These are phyloP conservation scores for Stramonita haemastoma DNA, from an alignment of 2,888 invertebrate genomes.

Conservation along the genomic window DNA sequence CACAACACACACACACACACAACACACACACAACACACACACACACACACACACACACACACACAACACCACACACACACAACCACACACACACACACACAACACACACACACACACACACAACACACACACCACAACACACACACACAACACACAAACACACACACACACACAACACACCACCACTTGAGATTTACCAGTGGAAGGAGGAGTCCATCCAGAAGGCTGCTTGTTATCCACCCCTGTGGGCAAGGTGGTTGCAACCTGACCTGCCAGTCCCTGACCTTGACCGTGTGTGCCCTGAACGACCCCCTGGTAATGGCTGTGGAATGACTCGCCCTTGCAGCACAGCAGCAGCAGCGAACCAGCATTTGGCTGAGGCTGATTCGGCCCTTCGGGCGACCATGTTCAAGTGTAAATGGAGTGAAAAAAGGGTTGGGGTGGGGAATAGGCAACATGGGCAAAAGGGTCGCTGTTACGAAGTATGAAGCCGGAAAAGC, in stretches of 20 bases:
- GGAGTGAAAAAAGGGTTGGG: constrained; percentile 29
- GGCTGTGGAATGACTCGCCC: background rate
- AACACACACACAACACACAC: too few species aligned
- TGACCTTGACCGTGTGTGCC: background rate
- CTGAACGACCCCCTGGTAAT: background rate
- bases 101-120: background rate
- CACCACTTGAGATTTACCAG: background rate
- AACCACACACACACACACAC: too few species aligned
- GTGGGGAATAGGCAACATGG: constrained; percentile 57
- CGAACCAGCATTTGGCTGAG: background rate
- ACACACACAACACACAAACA: too few species aligned
- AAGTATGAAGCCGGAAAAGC: constrained; percentile 41
- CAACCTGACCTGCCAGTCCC: background rate
- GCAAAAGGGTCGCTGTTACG: constrained; percentile 65
- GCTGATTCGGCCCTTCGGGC: background rate
- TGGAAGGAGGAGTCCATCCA: background rate
- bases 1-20: too few species aligned
- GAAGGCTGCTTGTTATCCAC: background rate
- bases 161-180: background rate
- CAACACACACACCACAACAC: background rate
- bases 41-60: too few species aligned
- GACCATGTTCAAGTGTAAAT: too few species aligned
- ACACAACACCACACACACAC: too few species aligned
- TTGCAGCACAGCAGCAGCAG: background rate
- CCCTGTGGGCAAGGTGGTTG: background rate